Percentiles rank a stretch among this genome's conserved stretches.
phyloP scores from a whole-genome alignment of 2,797 vertebrate species.

The Mormyrus hasselquistii region DNA sequence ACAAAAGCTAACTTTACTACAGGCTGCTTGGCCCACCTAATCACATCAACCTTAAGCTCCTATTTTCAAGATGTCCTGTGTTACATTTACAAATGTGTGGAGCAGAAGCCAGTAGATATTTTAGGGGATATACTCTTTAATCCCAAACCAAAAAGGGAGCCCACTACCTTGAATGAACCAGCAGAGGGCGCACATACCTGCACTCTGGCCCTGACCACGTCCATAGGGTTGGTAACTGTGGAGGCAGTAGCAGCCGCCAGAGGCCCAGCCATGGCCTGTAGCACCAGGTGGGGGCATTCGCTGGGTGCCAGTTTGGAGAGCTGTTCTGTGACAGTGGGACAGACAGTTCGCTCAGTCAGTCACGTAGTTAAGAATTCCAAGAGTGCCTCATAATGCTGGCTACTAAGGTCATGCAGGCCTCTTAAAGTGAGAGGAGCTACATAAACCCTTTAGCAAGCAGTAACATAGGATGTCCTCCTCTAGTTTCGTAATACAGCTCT shows the following conservation, averaged over 20 bases:
- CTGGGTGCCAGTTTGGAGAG: constrained; percentile 81
- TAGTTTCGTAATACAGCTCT: neutral
- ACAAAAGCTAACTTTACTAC: neutral
- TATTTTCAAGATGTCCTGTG: neutral
- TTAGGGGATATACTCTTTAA: neutral
- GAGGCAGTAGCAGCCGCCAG: constrained; percentile 89
- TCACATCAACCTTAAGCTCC: neutral
- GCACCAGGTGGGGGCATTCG: constrained; percentile 87
- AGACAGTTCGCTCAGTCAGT: neutral
- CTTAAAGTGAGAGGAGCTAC: neutral
- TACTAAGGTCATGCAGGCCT: neutral
- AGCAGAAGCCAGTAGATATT: neutral
- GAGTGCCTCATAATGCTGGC: neutral
- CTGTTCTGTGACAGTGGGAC: constrained; percentile 69
- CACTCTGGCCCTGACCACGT: constrained; percentile 85
- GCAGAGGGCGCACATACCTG: constrained; percentile 67
- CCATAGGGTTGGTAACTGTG: constrained; percentile 95
- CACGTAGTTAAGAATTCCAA: constrained; percentile 5
- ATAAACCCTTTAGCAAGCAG: neutral
- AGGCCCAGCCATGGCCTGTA: constrained; percentile 88
- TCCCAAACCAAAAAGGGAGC: neutral
- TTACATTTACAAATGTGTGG: neutral
- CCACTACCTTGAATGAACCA: neutral
- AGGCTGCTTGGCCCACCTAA: neutral
- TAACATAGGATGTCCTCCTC: neutral